Percentiles rank a stretch among this genome's conserved stretches.
These are phyloP conservation scores for Trypoxylus dichotomus DNA, from an alignment of 1,140 invertebrate genomes.

Conservation along the genomic window DNA sequence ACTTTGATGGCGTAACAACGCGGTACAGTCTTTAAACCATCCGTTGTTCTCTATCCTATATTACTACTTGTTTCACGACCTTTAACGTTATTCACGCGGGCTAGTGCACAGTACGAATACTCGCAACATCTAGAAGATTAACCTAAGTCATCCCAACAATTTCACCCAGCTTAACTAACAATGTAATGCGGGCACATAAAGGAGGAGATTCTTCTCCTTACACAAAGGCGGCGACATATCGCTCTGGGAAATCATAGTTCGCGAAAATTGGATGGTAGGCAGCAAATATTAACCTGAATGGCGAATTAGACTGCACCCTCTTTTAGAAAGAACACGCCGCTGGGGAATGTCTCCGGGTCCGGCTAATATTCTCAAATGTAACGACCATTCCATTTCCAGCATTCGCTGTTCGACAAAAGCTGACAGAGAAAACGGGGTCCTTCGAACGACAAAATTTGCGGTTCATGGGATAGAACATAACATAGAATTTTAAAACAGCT, in stretches of 20 bases:
- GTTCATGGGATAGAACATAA: too few relatives aligned
- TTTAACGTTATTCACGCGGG: too few relatives aligned
- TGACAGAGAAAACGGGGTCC: neutral
- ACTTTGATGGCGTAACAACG: too few relatives aligned
- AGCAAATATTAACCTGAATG: constrained; percentile 24
- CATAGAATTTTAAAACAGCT: too few relatives aligned
- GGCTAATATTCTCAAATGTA: constrained; percentile 25
- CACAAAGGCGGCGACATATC: constrained; percentile 11
- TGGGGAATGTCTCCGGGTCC: constrained; percentile 16
- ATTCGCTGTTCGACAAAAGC: neutral
- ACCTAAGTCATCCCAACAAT: neutral
- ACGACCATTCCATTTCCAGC: constrained; percentile 1
- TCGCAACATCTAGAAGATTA: too few relatives aligned
- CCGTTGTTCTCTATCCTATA: too few relatives aligned
- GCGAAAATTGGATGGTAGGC: constrained; percentile 4
- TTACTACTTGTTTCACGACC: too few relatives aligned
- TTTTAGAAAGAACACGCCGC: neutral
- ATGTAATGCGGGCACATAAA: neutral
- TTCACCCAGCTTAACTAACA: neutral
- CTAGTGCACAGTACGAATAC: too few relatives aligned
- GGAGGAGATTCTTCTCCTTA: constrained; percentile 9
- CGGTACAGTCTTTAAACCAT: too few relatives aligned
- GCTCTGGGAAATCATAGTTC: constrained; percentile 21
- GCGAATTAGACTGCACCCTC: constrained; percentile 22
- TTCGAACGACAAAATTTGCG: too few relatives aligned